Base-by-base conservation (phyloP, 2,888 invertebrate genomes). In the Folsomia manolachei region DNA sequence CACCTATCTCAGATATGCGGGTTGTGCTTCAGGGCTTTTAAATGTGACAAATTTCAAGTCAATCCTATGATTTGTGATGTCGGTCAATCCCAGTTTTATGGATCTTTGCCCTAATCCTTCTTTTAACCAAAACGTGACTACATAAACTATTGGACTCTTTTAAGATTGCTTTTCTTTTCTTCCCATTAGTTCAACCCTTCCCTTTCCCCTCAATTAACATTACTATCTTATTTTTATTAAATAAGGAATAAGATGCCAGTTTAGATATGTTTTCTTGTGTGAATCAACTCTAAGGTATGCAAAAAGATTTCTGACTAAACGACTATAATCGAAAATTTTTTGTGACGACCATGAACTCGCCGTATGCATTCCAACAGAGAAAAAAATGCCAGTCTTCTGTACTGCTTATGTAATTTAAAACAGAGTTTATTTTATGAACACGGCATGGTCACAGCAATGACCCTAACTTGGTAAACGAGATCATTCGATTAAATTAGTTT, bases 251-350 rank as follows among this genome's bases (percentile, higher is more conserved):
- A 39, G 39, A n/a, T n/a, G n/a, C n/a, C 39, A 39, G 39, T 9
- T 39, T 39, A 39, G 39, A 39, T 39, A 39, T 4, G 14, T 39
- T 39, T 39, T 39, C 39, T 39, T 39, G 39, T 39, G 25, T 2
- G 62, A 62, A 62, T 19, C 62, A 62, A n/a, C n/a, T n/a, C n/a
- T n/a, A n/a, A 62, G 62, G 62, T 62, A 62, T 62, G 24, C 24
- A 62, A n/a, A 60, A 60, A 62, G 24, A 21, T 24, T 24, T 56
- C 56, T n/a, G 7, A 39, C 39, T 39, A 39, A 39, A 62, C 62
- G 62, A 62, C 24, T 25, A 23, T 21, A 18, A 62, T 62, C 62
- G 24, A 24, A 2, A 11, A 7, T 18, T 21, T 23, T 21, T 21
- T 25, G 14, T 14, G 39, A 39, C 24, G 62, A 23, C 62, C 62